A percentile compares a stretch with the other conserved stretches of the same genome.
Evolutionary conservation across 2,888 invertebrate species (phyloP).

Genomic region (Ichneumoninae sp.): DNA sequence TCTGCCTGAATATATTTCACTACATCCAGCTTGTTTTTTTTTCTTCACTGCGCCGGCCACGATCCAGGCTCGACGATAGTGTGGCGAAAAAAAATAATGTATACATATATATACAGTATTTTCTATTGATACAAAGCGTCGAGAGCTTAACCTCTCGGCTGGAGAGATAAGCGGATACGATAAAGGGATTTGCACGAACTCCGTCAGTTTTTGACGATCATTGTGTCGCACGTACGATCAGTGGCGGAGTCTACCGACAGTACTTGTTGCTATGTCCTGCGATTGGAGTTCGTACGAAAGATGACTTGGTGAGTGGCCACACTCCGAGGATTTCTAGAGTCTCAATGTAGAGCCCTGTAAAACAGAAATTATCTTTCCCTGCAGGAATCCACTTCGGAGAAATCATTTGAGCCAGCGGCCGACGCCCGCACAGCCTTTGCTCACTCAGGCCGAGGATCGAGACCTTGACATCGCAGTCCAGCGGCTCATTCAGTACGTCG

Average conservation of each 20-base stretch:
- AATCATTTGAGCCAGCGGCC: conserved; percentile 80
- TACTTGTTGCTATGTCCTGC: conserved; percentile 13
- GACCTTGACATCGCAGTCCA: conserved; percentile 81
- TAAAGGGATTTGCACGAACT: neutral
- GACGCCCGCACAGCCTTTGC: conserved; percentile 78
- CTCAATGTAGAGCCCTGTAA: neutral
- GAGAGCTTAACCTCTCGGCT: conserved; percentile 2
- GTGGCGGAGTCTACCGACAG: neutral
- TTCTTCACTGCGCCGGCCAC: neutral
- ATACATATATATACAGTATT: neutral
- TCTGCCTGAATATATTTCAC: neutral
- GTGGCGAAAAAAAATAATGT: neutral
- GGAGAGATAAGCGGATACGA: neutral
- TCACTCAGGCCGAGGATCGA: conserved; percentile 80
- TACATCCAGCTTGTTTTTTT: neutral
- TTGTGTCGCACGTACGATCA: neutral
- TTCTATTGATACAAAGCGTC: neutral
- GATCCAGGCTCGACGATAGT: neutral
- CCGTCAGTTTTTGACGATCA: conserved; percentile 3
- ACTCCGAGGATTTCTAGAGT: neutral
- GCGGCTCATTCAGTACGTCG: conserved; percentile 80
- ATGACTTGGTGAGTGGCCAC: conserved; percentile 70
- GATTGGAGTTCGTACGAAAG: conserved; percentile 23
- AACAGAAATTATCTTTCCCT: neutral
- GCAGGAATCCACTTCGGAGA: conserved; percentile 81